Evolutionary conservation across 2,113 vertebrate genomes (phyloP).

Genomic region (Mixornis gularis): DNA sequence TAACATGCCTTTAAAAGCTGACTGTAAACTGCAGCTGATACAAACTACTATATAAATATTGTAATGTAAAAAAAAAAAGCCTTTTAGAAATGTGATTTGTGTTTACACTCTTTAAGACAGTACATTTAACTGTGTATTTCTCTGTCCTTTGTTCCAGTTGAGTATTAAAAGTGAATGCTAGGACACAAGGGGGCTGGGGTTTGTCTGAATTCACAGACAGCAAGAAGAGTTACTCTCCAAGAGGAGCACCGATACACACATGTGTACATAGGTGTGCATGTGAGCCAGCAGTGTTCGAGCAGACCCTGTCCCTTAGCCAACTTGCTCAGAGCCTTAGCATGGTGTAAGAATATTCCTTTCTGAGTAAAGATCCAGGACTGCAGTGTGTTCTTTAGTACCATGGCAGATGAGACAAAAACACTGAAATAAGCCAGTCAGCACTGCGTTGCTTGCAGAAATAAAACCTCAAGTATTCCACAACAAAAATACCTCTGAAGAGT

Average conservation of each 20-base stretch:
- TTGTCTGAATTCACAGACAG: not conserved
- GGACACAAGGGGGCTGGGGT: not conserved
- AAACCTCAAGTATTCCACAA: not conserved
- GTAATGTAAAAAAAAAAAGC: not conserved
- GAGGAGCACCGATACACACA: not conserved
- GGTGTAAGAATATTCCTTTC: not conserved
- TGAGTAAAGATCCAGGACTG: not conserved
- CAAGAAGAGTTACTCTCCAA: not conserved
- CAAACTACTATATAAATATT: not conserved
- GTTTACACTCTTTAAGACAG: slow-evolving; percentile 17
- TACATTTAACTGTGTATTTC: not conserved
- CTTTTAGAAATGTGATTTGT: slow-evolving; percentile 37
- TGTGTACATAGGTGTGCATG: rapidly evolving
- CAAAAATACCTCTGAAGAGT: not conserved
- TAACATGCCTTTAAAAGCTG: slow-evolving; percentile 64
- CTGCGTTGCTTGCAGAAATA: not conserved
- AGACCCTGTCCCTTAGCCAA: not conserved
- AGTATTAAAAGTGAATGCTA: not conserved
- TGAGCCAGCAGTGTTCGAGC: not conserved
- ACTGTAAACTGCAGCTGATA: slow-evolving; percentile 58
- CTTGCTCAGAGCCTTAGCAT: not conserved
- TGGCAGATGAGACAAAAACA: not conserved
- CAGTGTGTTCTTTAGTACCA: not conserved
- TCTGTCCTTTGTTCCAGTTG: not conserved
- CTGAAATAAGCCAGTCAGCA: not conserved